A percentile compares a stretch with the other conserved stretches of the same genome.
These are phyloP conservation scores for Semicossyphus pulcher DNA, from an alignment of 2,113 vertebrate species.

Conservation along the genomic window DNA sequence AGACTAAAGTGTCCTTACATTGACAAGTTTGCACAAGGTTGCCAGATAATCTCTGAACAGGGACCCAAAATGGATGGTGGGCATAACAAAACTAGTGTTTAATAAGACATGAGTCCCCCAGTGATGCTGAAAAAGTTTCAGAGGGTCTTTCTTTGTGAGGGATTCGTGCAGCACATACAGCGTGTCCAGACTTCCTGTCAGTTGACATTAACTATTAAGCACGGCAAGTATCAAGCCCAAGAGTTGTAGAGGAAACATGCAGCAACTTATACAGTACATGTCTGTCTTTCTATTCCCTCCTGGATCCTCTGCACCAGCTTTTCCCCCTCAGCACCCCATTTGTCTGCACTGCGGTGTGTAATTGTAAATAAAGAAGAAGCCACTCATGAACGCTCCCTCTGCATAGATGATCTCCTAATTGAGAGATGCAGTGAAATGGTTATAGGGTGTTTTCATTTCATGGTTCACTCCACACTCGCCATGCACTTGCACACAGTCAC, in stretches of 20 bases:
- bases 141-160: slow-evolving; percentile 9
- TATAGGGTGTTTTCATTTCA: slow-evolving; percentile 80
- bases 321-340: slow-evolving; percentile 37
- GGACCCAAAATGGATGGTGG: slow-evolving; percentile 5
- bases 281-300: slow-evolving; percentile 25
- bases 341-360: slow-evolving; percentile 61
- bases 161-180: slow-evolving; percentile 8
- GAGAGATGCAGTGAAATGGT: slow-evolving; percentile 77
- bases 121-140: slow-evolving; percentile 22
- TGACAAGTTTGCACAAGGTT: slow-evolving; percentile 6
- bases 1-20: background rate
- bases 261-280: slow-evolving; percentile 3
- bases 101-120: slow-evolving; percentile 40
- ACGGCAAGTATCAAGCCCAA: slow-evolving; percentile 2
- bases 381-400: slow-evolving; percentile 62
- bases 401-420: slow-evolving; percentile 76
- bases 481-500: slow-evolving; percentile 44
- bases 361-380: slow-evolving; percentile 68
- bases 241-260: slow-evolving; percentile 26
- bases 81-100: slow-evolving; percentile 14
- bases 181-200: slow-evolving; percentile 29
- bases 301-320: slow-evolving; percentile 11
- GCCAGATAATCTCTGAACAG: slow-evolving; percentile 3
- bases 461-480: slow-evolving; percentile 72
- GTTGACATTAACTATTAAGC: slow-evolving; percentile 54